These are phyloP conservation scores for Tympanuchus pallidicinctus DNA, from an alignment of 2,113 vertebrate species.

Conservation along the genomic window DNA sequence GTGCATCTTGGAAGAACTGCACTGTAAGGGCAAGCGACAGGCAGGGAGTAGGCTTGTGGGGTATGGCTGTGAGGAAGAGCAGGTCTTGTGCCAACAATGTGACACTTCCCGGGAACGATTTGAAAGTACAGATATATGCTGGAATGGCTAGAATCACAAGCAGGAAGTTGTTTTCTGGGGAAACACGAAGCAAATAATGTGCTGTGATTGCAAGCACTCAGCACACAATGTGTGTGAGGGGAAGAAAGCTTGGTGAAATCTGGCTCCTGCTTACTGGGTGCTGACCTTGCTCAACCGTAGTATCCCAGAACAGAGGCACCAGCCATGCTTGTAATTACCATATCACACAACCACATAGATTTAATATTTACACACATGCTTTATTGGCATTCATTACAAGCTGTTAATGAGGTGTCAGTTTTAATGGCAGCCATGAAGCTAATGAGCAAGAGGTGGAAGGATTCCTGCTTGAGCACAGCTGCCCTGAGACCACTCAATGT, in stretches of 20 bases:
- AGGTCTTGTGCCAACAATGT: neutral
- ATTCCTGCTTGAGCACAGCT: neutral
- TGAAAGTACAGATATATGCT: neutral
- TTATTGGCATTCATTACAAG: constrained; percentile 63
- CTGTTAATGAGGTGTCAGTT: constrained; percentile 53
- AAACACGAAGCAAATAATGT: neutral
- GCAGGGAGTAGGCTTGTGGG: neutral
- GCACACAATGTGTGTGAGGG: neutral
- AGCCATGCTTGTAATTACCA: constrained; percentile 24
- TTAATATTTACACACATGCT: constrained; percentile 62
- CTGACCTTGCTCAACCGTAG: neutral
- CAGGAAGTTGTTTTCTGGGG: neutral
- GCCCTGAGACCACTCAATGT: neutral
- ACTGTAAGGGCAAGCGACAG: fast-evolving
- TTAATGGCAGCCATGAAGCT: constrained; percentile 6
- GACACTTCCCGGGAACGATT: neutral
- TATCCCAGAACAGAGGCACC: constrained; percentile 34
- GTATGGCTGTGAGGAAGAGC: neutral
- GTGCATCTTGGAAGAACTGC: neutral
- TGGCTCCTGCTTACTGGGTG: neutral
- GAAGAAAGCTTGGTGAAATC: neutral
- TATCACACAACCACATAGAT: constrained; percentile 52
- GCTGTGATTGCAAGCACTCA: neutral
- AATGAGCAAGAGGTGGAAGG: constrained; percentile 11
- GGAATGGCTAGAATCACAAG: neutral